A percentile compares a stretch with the other conserved stretches of the same genome.
phyloP scores from a whole-genome alignment of 30 jellyfish, hydroid and myxozoan genomes.

The Haliclystus octoradiatus region DNA sequence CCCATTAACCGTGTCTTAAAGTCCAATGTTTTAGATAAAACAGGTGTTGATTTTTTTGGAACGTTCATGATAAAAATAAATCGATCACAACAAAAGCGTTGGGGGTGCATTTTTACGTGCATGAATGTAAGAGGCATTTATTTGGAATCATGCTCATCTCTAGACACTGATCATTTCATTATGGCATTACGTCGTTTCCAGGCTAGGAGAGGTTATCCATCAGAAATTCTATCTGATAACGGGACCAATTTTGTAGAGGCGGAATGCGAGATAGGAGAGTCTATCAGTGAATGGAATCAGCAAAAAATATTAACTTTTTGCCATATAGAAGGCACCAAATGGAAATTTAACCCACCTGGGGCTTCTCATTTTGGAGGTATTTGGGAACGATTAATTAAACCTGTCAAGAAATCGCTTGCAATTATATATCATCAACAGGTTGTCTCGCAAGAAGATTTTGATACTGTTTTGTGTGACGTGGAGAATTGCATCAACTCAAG shows the following conservation, averaged over 20 bases:
- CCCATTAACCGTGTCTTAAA: constrained; percentile 13
- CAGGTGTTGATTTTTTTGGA: constrained; percentile 38
- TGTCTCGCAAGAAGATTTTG: no score
- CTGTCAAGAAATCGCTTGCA: no score
- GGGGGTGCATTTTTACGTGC: constrained; percentile 24
- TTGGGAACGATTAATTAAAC: no score
- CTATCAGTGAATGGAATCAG: constrained; percentile 16
- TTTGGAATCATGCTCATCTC: constrained; percentile 7
- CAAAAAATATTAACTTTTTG: no score
- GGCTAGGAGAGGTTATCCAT: constrained; percentile 1
- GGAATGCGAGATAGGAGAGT: constrained; percentile 23
- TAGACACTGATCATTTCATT: constrained; percentile 14
- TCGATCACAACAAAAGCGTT: constrained; percentile 14
- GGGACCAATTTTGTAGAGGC: no score
- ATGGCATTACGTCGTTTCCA: constrained; percentile 9
- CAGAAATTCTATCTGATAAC: no score
- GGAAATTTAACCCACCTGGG: no score
- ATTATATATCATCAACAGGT: no score
- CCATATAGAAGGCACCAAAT: no score
- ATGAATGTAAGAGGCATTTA: constrained; percentile 17
- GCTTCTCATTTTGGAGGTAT: no score
- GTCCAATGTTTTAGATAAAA: constrained; percentile 8
- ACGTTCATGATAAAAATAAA: constrained; percentile 24
- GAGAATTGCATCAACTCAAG: no score
- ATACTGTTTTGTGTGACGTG: no score